Percentiles rank a stretch among this genome's conserved stretches.
Conservation (phyloP, 2,888 invertebrate genomes). For the Acrobasis suavella region DNA sequence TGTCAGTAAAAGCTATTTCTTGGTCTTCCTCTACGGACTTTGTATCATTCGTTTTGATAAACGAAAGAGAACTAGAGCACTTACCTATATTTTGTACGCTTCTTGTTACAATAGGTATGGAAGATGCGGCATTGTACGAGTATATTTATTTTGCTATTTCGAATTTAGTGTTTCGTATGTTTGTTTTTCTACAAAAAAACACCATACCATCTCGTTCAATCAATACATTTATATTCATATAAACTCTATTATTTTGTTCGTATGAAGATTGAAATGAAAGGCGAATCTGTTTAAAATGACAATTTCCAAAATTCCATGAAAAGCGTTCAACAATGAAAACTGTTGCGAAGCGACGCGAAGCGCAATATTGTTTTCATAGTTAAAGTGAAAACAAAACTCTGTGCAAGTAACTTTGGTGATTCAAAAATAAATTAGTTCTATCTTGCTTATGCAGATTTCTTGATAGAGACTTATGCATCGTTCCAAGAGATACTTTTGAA, state of each 20-base stretch:
- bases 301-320: conserved; percentile 11
- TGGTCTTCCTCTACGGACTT: background rate
- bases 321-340: conserved; percentile 2
- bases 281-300: background rate
- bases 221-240: background rate
- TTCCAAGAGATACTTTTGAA: no score
- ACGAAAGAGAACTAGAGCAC: background rate
- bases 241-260: background rate
- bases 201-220: no score
- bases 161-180: no score
- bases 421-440: background rate
- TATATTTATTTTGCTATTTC: no score
- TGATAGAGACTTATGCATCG: background rate
- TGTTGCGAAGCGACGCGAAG: background rate
- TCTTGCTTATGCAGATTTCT: background rate
- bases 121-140: no score
- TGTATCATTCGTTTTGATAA: background rate
- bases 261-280: background rate
- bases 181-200: no score
- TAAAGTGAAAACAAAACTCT: background rate
- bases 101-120: no score
- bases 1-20: conserved; percentile 4
- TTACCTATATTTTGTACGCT: no score
- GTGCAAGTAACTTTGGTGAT: background rate
- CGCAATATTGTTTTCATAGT: conserved; percentile 13